phyloP scores from a whole-genome alignment of 2,113 vertebrate genomes.

The Nymphicus hollandicus region DNA sequence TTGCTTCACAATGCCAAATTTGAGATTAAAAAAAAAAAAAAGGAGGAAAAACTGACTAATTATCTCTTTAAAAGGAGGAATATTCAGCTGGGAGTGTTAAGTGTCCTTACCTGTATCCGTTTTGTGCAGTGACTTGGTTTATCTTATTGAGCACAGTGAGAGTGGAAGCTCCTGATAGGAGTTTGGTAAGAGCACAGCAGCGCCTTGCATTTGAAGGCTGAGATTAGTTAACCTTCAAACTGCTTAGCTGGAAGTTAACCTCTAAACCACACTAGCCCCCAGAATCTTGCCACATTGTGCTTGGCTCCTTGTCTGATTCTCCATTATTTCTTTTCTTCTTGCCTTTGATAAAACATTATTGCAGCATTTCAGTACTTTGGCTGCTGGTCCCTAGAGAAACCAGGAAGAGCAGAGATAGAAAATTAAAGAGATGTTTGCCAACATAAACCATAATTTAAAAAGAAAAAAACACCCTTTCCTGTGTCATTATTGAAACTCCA shows the following conservation, averaged over 20 bases:
- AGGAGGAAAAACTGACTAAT: neutral
- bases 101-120: neutral
- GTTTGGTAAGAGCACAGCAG: neutral
- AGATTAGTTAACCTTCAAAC: neutral
- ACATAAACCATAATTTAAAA: slow-evolving; percentile 26
- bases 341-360: slow-evolving; percentile 47
- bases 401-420: slow-evolving; percentile 15
- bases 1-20: neutral
- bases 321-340: neutral
- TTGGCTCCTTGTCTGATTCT: neutral
- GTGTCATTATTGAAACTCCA: slow-evolving; percentile 16
- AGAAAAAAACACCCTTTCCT: neutral
- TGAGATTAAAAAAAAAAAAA: neutral
- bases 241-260: neutral
- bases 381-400: neutral
- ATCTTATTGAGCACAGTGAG: neutral
- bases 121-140: neutral
- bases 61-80: neutral
- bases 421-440: slow-evolving; percentile 37
- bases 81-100: neutral
- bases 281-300: neutral
- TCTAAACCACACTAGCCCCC: neutral
- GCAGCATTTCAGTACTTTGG: neutral
- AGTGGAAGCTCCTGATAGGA: neutral
- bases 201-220: neutral